Base-by-base conservation (phyloP, 2,797 vertebrate species). In the Manis pentadactyla region DNA sequence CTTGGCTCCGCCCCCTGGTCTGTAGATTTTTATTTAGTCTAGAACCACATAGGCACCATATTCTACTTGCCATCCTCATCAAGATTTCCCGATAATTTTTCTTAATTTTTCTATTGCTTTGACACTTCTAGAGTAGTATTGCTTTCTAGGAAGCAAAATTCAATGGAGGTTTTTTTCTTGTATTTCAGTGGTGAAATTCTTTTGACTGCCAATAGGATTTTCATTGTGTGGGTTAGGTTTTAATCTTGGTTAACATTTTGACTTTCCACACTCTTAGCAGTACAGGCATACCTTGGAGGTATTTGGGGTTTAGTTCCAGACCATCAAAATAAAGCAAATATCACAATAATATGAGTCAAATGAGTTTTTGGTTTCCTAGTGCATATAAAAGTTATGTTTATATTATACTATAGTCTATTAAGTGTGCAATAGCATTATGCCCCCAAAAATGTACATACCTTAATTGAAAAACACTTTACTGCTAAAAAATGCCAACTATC, bases 21-120 rank as follows among this genome's bases (percentile, higher is more conserved):
- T 94, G n/a, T 77, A 77, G 64, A 75, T 49, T 91, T 86, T 90
- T 53, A 61, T 90, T 96, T 85, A 21, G n/a, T 89, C 64, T 92
- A 73, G 34, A 95, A 90, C 17, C 34, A 73, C 12, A 37, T 68
- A 53, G 39, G 23, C 31, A 53, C 25, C 61, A 64, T 39, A 63
- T 4, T 90, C 46, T 31, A 63, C 23, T 31, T 75, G 84, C 42
- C 71, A 85, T 49, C 27, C 59, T 79, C 55, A 89, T 73, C 49
- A 88, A 82, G 37, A 78, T 68, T 81, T 27, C 19, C n/a, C 55
- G 42, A 25, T 11, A 34, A 19, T 66, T 31, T 31, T 14, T 23
- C 6, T 39, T 87, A 77, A 46, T 64, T 51, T 87, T 81, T 82
- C 51, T 84, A 74, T 68, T 42, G 13, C 64, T 81, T 87, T 93